Conservation (phyloP, 2,113 vertebrate genomes). For the Onychorhynchus coronatus region DNA sequence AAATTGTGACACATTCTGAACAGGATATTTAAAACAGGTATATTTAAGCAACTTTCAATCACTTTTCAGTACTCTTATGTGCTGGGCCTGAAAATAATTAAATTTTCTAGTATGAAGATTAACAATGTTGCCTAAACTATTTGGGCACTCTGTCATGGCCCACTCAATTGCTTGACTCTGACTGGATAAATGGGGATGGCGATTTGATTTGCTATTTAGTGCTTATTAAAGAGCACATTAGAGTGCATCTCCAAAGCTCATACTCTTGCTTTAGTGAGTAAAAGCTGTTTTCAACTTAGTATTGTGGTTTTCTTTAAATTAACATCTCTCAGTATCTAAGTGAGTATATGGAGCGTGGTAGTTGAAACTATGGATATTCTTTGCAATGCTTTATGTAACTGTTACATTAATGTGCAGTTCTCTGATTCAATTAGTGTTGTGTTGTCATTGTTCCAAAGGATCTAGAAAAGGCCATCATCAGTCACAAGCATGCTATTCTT, state of each 20-base stretch:
- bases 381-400: not conserved
- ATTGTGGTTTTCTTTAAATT: not conserved
- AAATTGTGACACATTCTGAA: not conserved
- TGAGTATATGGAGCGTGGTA: not conserved
- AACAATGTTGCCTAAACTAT: not conserved
- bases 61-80: not conserved
- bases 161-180: not conserved
- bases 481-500: not conserved
- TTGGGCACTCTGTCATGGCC: not conserved
- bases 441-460: not conserved
- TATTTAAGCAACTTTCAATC: not conserved
- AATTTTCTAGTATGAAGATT: not conserved
- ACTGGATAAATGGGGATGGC: not conserved
- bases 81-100: slow-evolving; percentile 11
- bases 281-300: not conserved
- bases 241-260: not conserved
- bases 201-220: slow-evolving; percentile 35
- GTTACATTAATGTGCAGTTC: not conserved
- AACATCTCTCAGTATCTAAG: not conserved
- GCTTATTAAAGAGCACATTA: slow-evolving; percentile 2
- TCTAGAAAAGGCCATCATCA: not conserved
- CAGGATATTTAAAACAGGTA: not conserved
- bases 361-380: not conserved
- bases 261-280: not conserved
- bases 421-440: not conserved